Evolutionary conservation across 2,113 vertebrate species (phyloP).

Genomic region (Onychostruthus taczanowskii): DNA sequence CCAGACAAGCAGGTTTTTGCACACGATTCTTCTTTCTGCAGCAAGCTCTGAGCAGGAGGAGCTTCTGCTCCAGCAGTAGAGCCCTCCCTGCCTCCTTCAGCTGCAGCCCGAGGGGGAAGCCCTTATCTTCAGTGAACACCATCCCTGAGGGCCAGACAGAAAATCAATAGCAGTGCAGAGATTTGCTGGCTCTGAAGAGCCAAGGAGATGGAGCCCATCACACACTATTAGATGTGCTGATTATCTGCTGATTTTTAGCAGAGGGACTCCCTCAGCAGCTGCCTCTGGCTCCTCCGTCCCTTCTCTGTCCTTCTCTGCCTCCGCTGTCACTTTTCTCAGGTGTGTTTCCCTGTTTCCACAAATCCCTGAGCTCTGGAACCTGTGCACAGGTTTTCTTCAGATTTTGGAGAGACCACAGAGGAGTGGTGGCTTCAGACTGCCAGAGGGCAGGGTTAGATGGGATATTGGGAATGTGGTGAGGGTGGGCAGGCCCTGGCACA

Average conservation of each 20-base stretch:
- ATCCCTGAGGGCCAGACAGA: background rate
- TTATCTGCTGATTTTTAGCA: background rate
- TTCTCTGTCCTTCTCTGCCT: background rate
- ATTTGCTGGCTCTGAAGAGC: conserved; percentile 8
- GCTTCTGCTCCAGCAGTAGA: background rate
- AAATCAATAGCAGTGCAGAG: conserved; percentile 33
- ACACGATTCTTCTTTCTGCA: background rate
- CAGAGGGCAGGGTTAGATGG: background rate
- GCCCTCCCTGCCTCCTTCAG: background rate
- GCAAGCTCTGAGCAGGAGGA: background rate
- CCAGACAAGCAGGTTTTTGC: background rate
- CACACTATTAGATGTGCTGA: background rate
- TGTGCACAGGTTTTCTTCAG: background rate
- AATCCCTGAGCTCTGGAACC: background rate
- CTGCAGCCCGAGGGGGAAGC: background rate
- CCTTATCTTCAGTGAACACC: background rate
- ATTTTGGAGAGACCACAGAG: background rate
- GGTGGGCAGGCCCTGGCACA: background rate
- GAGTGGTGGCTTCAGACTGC: background rate
- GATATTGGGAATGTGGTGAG: background rate
- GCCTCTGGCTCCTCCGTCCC: background rate
- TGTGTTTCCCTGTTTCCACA: background rate
- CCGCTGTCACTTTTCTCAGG: background rate
- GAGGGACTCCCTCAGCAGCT: background rate
- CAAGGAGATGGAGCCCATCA: background rate